phyloP scores from a whole-genome alignment of 2,797 vertebrate species.

The Notolepis coatsorum region DNA sequence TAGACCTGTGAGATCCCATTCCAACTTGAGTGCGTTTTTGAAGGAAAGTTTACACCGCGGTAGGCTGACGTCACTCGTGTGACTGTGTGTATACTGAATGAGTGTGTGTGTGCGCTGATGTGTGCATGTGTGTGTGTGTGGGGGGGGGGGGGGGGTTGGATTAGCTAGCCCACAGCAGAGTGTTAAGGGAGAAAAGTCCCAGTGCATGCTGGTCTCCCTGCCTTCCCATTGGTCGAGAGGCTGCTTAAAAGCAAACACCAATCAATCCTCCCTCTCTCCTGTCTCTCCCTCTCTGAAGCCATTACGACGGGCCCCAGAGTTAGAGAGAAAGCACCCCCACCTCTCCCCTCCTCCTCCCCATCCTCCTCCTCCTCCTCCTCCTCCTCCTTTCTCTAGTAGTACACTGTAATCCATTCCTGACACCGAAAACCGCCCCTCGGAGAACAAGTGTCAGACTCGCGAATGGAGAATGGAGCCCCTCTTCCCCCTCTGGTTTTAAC shows the following conservation, averaged over 20 bases:
- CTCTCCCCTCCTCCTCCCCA: conserved; percentile 45
- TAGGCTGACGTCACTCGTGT: conserved; percentile 21
- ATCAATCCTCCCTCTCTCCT: conserved; percentile 66
- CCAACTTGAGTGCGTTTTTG: conserved; percentile 14
- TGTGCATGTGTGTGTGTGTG: conserved; percentile 19
- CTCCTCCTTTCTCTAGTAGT: conserved; percentile 44
- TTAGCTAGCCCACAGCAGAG: conserved; percentile 29
- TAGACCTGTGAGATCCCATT: too few relatives aligned
- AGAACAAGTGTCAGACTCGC: conserved; percentile 69
- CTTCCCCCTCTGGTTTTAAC: conserved; percentile 58
- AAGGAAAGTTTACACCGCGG: conserved; percentile 8
- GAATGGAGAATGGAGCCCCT: conserved; percentile 54
- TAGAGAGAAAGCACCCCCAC: conserved; percentile 23
- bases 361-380: conserved; percentile 49
- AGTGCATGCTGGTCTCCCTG: conserved; percentile 38
- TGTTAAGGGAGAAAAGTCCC: conserved; percentile 31
- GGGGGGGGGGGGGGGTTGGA: conserved; percentile 2
- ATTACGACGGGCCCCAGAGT: conserved; percentile 36
- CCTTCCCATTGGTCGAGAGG: conserved; percentile 57
- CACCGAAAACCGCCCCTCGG: conserved; percentile 62
- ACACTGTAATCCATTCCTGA: conserved; percentile 68
- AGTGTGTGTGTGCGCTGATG: conserved; percentile 2
- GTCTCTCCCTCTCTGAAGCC: conserved; percentile 46
- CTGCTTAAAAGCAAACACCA: conserved; percentile 71
- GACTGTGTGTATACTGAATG: conserved; percentile 9